These are phyloP conservation scores for Sialis fuliginosa DNA, from an alignment of 2,888 invertebrate genomes.

Conservation along the genomic window DNA sequence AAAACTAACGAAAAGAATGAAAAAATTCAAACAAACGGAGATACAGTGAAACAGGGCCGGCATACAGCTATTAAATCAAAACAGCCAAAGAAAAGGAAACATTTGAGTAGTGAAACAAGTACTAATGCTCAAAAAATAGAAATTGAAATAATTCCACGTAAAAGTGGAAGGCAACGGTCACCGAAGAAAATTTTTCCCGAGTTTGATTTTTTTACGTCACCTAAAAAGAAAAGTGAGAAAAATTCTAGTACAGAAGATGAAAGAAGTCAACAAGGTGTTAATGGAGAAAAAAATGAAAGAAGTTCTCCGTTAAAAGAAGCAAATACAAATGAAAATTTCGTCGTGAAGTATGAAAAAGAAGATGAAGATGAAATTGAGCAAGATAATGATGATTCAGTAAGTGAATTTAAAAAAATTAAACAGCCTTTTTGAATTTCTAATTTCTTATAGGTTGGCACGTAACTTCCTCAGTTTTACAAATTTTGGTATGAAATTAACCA, in stretches of 20 bases:
- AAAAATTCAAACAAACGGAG: too few species aligned
- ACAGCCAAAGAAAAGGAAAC: slow-evolving; percentile 3
- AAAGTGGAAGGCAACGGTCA: slow-evolving; percentile 5
- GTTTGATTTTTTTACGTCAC: slow-evolving; percentile 3
- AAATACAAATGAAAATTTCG: not conserved
- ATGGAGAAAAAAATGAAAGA: not conserved
- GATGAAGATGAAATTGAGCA: not conserved
- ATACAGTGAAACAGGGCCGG: slow-evolving; percentile 4
- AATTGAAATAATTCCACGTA: slow-evolving; percentile 2
- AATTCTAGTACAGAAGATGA: not conserved
- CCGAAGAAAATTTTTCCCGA: slow-evolving; percentile 6
- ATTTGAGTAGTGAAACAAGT: not conserved
- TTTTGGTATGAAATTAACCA: too few species aligned
- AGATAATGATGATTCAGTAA: too few species aligned
- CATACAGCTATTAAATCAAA: slow-evolving; percentile 6
- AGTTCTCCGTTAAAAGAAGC: not conserved
- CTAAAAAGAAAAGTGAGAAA: not conserved
- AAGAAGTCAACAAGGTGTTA: not conserved
- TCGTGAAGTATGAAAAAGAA: not conserved
- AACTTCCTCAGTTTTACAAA: too few species aligned
- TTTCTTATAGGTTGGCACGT: too few species aligned
- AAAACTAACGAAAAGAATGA: too few species aligned
- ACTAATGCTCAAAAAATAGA: slow-evolving; percentile 1
- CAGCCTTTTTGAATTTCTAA: too few species aligned
- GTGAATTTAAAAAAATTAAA: too few species aligned